phyloP scores from a whole-genome alignment of 2,797 vertebrate species.

The Pipistrellus nathusii region DNA sequence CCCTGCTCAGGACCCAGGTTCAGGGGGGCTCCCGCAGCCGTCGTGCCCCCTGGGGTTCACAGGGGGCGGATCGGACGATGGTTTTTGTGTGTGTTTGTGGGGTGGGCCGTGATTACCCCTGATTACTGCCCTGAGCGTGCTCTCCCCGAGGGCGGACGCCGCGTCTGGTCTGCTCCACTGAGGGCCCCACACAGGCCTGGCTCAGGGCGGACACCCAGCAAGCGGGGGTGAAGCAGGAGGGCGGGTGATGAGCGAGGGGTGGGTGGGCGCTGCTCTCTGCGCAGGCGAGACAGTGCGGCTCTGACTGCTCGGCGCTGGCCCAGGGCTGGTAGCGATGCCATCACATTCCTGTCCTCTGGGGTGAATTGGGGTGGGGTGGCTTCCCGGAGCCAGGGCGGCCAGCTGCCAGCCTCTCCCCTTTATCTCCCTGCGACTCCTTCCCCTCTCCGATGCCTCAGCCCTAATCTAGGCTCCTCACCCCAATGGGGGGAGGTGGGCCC shows the following conservation, averaged over 20 bases:
- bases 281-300: rapidly evolving
- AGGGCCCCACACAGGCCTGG: not conserved
- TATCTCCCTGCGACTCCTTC: not conserved
- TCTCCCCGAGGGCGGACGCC: rapidly evolving
- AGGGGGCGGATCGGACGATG: not conserved
- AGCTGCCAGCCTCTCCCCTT: not conserved
- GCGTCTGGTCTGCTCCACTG: not conserved
- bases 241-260: not conserved
- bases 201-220: not conserved
- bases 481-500: not conserved
- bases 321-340: rapidly evolving
- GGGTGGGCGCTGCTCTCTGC: not conserved
- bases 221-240: not conserved
- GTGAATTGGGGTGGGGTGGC: not conserved
- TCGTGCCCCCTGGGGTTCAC: too few species aligned
- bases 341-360: not conserved
- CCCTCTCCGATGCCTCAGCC: not conserved
- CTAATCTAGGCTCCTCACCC: not conserved
- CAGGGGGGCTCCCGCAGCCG: not conserved
- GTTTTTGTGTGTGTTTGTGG: too few species aligned
- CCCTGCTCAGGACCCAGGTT: not conserved
- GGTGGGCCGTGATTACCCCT: too few species aligned
- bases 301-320: rapidly evolving
- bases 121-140: rapidly evolving
- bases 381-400: not conserved